Percentiles rank a stretch among this genome's conserved stretches.
phyloP scores from a whole-genome alignment of 35 echinoderm and acorn worm genomes.

The Eucidaris tribuloides region DNA sequence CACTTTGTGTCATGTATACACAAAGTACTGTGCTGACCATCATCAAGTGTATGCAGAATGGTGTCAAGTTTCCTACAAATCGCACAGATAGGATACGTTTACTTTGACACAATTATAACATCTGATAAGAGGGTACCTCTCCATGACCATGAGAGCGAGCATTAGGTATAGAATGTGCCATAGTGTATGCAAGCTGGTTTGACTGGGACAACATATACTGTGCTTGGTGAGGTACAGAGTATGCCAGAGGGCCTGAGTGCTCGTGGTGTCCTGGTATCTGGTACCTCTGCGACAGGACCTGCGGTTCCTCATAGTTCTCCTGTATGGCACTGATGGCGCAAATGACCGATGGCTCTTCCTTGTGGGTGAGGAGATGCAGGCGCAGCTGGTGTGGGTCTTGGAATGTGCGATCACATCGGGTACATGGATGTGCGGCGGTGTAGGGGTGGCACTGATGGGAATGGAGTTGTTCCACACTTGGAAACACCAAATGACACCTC shows the following conservation, averaged over 20 bases:
- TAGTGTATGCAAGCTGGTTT: conserved; percentile 18
- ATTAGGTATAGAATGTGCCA: background rate
- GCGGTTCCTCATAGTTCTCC: conserved; percentile 22
- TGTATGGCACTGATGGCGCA: conserved; percentile 28
- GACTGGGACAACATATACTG: conserved; percentile 18
- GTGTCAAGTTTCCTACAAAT: too few species aligned
- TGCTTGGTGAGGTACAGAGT: conserved; percentile 11
- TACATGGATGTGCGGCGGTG: background rate
- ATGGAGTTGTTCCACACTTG: background rate
- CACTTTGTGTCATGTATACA: too few species aligned
- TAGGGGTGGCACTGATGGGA: background rate
- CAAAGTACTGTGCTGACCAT: too few species aligned
- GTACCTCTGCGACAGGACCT: conserved; percentile 15
- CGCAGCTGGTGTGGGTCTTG: conserved; percentile 13
- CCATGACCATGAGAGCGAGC: background rate
- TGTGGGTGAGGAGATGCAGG: conserved; percentile 22
- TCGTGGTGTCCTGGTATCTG: background rate
- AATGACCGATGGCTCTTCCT: conserved; percentile 6
- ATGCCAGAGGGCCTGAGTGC: background rate
- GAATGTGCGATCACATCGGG: conserved; percentile 17
- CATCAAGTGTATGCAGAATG: too few species aligned
- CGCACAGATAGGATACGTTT: too few species aligned
- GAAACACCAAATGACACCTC: conserved; percentile 11
- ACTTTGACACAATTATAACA: background rate
- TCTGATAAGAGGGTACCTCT: conserved; percentile 26